phyloP scores from a whole-genome alignment of 2,797 vertebrate species.

The Diceros bicornis region DNA sequence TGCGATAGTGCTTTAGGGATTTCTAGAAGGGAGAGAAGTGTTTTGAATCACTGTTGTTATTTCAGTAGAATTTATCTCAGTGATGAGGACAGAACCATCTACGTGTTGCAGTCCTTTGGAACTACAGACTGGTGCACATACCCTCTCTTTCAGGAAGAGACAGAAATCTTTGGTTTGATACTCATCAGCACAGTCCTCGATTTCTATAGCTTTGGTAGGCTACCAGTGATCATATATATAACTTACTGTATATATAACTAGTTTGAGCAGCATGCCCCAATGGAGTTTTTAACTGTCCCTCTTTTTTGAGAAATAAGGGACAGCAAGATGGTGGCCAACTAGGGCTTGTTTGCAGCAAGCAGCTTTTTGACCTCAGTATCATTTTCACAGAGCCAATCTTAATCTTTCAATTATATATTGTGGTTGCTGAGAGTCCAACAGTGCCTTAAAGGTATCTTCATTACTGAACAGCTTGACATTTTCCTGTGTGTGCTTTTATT shows the following conservation, averaged over 20 bases:
- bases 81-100: constrained; percentile 66
- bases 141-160: constrained; percentile 76
- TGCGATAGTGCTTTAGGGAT: constrained; percentile 64
- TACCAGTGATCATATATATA: constrained; percentile 76
- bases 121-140: constrained; percentile 71
- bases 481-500: constrained; percentile 48
- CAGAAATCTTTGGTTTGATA: constrained; percentile 86
- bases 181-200: constrained; percentile 71
- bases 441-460: constrained; percentile 21
- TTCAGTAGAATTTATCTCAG: constrained; percentile 63
- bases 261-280: constrained; percentile 73
- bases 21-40: constrained; percentile 40
- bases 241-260: constrained; percentile 41
- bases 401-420: neutral
- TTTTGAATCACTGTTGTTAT: constrained; percentile 49
- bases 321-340: constrained; percentile 25
- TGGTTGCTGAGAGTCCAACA: neutral
- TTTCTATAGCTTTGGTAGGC: constrained; percentile 85
- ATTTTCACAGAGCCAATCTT: neutral
- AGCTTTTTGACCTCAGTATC: constrained; percentile 52
- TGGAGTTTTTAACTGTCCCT: constrained; percentile 50
- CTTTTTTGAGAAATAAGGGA: constrained; percentile 53
- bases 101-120: constrained; percentile 75
- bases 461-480: constrained; percentile 36
- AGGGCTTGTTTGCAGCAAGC: constrained; percentile 34